Percentiles rank a stretch among this genome's conserved stretches.
phyloP scores from a whole-genome alignment of 1,140 invertebrate genomes.

The Drosophila ananassae region DNA sequence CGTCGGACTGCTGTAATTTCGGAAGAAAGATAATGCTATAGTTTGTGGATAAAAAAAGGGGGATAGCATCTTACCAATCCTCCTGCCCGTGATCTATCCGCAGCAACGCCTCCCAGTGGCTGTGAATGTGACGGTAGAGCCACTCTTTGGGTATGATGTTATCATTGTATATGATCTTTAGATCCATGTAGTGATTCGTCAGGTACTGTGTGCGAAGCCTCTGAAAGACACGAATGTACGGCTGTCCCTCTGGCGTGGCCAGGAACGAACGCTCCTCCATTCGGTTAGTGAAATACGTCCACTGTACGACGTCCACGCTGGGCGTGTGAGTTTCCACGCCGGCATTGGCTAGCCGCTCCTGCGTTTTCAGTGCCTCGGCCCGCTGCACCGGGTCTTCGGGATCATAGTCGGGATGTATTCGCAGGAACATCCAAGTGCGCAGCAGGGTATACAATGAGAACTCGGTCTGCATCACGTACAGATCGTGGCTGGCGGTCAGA shows the following conservation, averaged over 20 bases:
- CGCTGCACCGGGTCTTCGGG: constrained; percentile 67
- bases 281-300: constrained; percentile 68
- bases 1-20: constrained; percentile 83
- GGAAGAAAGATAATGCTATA: constrained; percentile 2
- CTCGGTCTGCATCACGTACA: constrained; percentile 92
- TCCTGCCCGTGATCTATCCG: constrained; percentile 89
- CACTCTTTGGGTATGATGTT: constrained; percentile 89
- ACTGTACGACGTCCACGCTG: constrained; percentile 65
- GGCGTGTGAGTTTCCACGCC: constrained; percentile 70
- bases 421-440: constrained; percentile 88
- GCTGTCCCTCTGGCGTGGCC: constrained; percentile 86
- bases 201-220: constrained; percentile 89
- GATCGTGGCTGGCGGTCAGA: constrained; percentile 87
- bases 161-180: constrained; percentile 88
- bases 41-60: neutral
- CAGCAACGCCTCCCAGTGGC: constrained; percentile 90
- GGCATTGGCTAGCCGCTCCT: constrained; percentile 57
- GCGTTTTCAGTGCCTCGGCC: constrained; percentile 51
- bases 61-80: constrained; percentile 85
- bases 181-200: constrained; percentile 89
- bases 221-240: constrained; percentile 87
- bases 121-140: constrained; percentile 87
- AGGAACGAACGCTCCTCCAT: constrained; percentile 86
- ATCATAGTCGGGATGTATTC: constrained; percentile 79
- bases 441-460: constrained; percentile 91